phyloP scores from a whole-genome alignment of 2,888 invertebrate species.

The Tricholauxania praeusta region DNA sequence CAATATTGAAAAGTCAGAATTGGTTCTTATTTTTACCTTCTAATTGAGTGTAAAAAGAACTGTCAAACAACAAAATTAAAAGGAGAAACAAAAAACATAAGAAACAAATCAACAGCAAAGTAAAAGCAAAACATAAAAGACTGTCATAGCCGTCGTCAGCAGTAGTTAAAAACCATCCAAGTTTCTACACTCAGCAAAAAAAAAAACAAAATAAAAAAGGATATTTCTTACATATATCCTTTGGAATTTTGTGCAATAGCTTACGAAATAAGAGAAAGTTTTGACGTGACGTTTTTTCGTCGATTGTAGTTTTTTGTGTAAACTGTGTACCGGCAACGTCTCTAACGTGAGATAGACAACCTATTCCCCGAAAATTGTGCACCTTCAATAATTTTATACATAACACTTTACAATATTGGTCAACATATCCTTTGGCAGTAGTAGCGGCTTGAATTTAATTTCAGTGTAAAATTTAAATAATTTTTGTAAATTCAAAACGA shows the following conservation, averaged over 20 bases:
- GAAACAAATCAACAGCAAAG: neutral
- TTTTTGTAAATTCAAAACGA: no score
- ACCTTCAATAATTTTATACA: no score
- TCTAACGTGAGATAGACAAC: no score
- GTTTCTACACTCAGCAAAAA: slow-evolving; percentile 8
- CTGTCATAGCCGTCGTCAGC: slow-evolving; percentile 25
- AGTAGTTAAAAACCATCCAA: slow-evolving; percentile 26
- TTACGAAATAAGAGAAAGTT: no score
- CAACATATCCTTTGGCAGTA: no score
- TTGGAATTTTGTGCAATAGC: slow-evolving; percentile 2
- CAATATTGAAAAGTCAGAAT: slow-evolving; percentile 1
- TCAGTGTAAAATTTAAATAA: no score
- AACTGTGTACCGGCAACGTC: neutral
- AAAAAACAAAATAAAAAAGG: neutral
- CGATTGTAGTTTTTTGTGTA: neutral
- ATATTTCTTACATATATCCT: slow-evolving; percentile 2
- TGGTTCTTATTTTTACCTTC: neutral
- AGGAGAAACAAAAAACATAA: neutral
- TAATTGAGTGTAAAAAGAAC: slow-evolving; percentile 7
- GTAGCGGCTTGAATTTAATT: no score
- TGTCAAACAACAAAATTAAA: slow-evolving; percentile 17
- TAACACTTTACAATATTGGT: no score
- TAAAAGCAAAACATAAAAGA: slow-evolving; percentile 8
- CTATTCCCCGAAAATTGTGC: no score
- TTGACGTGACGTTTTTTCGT: neutral